Evolutionary conservation across 2,797 vertebrate species (phyloP).

Genomic region (Pseudomugil tenellus): DNA sequence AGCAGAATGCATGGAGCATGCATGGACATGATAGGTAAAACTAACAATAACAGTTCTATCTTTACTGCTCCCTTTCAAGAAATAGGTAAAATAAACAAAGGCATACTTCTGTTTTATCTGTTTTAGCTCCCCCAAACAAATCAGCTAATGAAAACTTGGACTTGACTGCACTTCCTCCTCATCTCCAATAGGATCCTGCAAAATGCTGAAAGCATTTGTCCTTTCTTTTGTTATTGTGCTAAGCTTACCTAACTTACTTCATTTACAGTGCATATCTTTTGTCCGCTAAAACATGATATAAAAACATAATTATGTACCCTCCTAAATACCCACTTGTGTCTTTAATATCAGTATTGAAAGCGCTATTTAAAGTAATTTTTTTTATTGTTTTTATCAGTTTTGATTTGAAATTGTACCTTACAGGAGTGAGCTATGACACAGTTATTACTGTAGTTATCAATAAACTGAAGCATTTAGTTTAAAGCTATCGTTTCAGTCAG

Average conservation of each 20-base stretch:
- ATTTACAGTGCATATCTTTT: neutral
- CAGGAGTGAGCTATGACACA: too few species aligned
- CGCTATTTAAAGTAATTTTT: neutral
- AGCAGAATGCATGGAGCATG: constrained; percentile 5
- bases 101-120: neutral
- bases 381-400: neutral
- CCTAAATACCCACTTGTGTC: neutral
- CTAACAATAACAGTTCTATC: neutral
- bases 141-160: neutral
- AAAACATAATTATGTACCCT: too few species aligned
- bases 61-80: neutral
- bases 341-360: neutral
- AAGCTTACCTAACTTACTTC: neutral
- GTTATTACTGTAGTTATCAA: too few species aligned
- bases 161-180: neutral
- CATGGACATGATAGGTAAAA: constrained; percentile 5
- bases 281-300: too few species aligned
- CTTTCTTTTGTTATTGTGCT: neutral
- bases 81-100: neutral
- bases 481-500: too few species aligned
- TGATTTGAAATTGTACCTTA: neutral
- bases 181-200: neutral
- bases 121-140: neutral
- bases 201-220: neutral
- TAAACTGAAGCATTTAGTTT: too few species aligned